These are phyloP conservation scores for Otis tarda DNA, from an alignment of 2,113 vertebrate species.

Conservation along the genomic window DNA sequence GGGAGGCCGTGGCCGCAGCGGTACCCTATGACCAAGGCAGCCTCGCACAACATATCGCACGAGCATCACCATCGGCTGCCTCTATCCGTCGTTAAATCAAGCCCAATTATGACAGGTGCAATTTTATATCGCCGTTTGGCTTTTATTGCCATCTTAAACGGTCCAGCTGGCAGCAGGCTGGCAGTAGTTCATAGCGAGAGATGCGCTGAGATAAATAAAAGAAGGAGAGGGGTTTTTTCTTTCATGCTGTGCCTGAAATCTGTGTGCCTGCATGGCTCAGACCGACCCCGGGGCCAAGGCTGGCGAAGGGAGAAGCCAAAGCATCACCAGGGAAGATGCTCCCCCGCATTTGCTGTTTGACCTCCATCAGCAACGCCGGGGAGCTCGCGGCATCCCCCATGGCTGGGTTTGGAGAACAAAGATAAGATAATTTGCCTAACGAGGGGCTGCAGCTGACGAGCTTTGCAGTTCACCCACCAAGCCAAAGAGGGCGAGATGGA, in stretches of 20 bases:
- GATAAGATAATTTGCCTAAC: not conserved
- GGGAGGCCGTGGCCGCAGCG: fast-evolving
- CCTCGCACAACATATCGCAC: fast-evolving
- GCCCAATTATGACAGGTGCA: constrained; percentile 47
- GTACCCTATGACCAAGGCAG: not conserved
- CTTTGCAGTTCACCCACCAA: not conserved
- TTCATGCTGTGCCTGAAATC: not conserved
- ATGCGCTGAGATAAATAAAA: not conserved
- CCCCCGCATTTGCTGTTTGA: not conserved
- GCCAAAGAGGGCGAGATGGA: fast-evolving
- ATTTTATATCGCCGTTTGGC: constrained; percentile 11
- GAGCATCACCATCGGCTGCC: not conserved
- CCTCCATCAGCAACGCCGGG: fast-evolving
- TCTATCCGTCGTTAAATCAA: not conserved
- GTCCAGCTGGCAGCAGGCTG: constrained; percentile 46
- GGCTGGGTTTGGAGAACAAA: not conserved
- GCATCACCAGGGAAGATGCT: not conserved
- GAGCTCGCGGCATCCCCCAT: fast-evolving
- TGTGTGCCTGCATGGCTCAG: not conserved
- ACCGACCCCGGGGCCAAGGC: not conserved
- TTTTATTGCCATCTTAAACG: constrained; percentile 47
- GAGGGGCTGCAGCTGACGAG: not conserved
- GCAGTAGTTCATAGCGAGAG: not conserved
- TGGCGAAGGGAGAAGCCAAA: not conserved
- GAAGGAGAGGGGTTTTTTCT: not conserved